These are phyloP conservation scores for Globia sparganii DNA, from an alignment of 2,888 invertebrate genomes.

Conservation along the genomic window DNA sequence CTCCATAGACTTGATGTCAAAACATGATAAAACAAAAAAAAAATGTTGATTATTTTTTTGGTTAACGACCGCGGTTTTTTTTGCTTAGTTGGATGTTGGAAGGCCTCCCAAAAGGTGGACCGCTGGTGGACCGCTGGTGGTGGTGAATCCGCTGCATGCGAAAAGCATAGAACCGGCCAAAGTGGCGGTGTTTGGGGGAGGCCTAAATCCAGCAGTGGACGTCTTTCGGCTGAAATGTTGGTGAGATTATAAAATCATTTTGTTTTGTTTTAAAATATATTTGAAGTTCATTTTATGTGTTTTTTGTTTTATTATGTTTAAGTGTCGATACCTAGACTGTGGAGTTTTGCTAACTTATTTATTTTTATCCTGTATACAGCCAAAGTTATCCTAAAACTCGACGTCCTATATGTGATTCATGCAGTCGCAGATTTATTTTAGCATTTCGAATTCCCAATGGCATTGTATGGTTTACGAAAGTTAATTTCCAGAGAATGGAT, in stretches of 20 bases:
- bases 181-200: no score
- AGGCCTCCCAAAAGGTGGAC: no score
- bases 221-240: no score
- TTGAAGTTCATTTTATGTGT: neutral
- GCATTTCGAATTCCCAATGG: neutral
- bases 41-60: no score
- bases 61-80: no score
- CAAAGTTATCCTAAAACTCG: neutral
- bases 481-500: neutral
- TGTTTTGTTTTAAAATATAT: no score
- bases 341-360: neutral
- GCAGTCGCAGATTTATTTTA: neutral
- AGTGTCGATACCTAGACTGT: neutral
- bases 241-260: no score
- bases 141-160: no score
- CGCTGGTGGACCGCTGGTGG: no score
- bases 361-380: neutral
- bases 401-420: conserved; percentile 16
- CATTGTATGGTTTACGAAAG: neutral
- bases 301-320: neutral
- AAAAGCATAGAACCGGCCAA: no score
- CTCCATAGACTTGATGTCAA: neutral
- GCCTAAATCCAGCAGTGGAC: no score
- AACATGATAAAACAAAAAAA: neutral
- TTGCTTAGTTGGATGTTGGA: no score